These are phyloP conservation scores for Spisula solida DNA, from an alignment of 2,888 invertebrate species.

Conservation along the genomic window DNA sequence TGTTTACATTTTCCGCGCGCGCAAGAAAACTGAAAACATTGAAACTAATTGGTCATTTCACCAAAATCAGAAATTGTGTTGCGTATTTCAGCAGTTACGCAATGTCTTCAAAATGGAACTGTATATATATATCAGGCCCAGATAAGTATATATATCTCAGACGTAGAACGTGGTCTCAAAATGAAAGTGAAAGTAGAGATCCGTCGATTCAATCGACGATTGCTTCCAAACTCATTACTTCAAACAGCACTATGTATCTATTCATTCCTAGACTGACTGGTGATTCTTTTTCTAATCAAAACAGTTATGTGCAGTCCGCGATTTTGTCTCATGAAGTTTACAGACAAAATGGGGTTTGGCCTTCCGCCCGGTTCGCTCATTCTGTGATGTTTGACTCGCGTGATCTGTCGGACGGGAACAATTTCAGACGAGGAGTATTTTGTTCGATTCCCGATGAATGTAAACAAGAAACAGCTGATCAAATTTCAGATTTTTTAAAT, in stretches of 20 bases:
- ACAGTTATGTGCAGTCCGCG: constrained; percentile 51
- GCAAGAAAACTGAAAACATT: background rate
- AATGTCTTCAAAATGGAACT: constrained; percentile 11
- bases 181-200: constrained; percentile 66
- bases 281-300: background rate
- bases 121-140: constrained; percentile 59
- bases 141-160: constrained; percentile 51
- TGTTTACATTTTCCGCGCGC: constrained; percentile 32
- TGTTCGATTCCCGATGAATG: constrained; percentile 1
- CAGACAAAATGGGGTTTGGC: constrained; percentile 49
- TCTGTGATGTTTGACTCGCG: background rate
- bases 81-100: background rate
- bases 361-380: constrained; percentile 7
- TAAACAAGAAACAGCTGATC: background rate
- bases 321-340: constrained; percentile 51
- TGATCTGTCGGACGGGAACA: background rate
- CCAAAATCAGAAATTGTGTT: background rate
- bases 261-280: constrained; percentile 32
- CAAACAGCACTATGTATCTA: constrained; percentile 30
- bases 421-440: constrained; percentile 28
- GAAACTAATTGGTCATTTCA: no score
- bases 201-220: constrained; percentile 23
- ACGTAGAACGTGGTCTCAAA: constrained; percentile 21
- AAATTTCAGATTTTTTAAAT: background rate
- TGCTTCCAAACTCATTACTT: constrained; percentile 1